Conservation (phyloP, 2,888 invertebrate species). For the Xylota segnis region DNA sequence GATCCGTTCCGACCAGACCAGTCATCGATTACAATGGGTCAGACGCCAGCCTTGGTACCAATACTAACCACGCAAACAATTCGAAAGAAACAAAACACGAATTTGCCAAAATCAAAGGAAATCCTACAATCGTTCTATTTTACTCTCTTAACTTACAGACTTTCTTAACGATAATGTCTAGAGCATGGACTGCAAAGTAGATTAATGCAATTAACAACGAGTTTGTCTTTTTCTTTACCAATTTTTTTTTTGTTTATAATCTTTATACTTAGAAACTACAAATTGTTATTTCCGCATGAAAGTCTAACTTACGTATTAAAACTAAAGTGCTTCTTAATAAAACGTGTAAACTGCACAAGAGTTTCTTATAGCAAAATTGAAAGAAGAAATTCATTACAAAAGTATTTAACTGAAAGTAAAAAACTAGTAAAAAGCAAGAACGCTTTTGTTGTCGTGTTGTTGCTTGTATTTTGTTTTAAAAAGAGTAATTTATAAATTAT, state of each 20-base stretch:
- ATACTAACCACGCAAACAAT: conserved; percentile 80
- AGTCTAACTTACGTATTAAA: not conserved
- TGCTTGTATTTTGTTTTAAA: conserved; percentile 9
- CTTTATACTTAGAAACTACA: conserved; percentile 15
- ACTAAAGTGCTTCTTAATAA: conserved; percentile 8
- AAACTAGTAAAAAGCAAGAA: conserved; percentile 9
- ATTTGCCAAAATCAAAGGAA: conserved; percentile 35
- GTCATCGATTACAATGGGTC: conserved; percentile 97
- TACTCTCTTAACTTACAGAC: conserved; percentile 4
- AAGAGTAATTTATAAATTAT: conserved; percentile 20
- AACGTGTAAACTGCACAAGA: not conserved
- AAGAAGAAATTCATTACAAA: not conserved
- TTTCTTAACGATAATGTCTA: not conserved
- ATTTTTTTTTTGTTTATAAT: not conserved
- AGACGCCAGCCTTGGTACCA: conserved; percentile 98
- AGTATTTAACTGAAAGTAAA: conserved; percentile 22
- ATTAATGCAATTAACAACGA: conserved; percentile 56
- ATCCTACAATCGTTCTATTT: conserved; percentile 35
- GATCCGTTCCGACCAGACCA: conserved; percentile 97
- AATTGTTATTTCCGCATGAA: conserved; percentile 18
- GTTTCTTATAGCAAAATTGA: not conserved
- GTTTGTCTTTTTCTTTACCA: conserved; percentile 2
- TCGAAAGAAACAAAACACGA: not conserved
- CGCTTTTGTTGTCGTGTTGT: conserved; percentile 33
- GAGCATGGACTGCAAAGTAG: conserved; percentile 14